Percentiles rank a stretch among this genome's conserved stretches.
Evolutionary conservation across 2,888 invertebrate species (phyloP).

Genomic region (Eupithecia subumbrata): DNA sequence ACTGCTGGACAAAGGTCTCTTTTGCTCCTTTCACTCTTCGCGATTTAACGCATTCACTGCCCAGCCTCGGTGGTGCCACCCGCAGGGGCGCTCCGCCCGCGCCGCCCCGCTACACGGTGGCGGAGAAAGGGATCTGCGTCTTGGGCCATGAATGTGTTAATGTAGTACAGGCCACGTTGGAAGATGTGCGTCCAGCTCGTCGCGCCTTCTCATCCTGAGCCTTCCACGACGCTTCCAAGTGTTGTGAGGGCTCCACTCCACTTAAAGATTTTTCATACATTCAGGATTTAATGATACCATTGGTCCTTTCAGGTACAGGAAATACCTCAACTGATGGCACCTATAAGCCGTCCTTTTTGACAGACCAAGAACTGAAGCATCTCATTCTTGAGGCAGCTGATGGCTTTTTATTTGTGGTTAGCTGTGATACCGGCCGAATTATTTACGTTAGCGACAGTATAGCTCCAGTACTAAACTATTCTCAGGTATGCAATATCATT

Average conservation of each 20-base stretch:
- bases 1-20: too few species aligned
- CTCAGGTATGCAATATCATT: constrained; percentile 86
- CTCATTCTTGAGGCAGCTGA: constrained; percentile 99
- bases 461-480: constrained; percentile 97
- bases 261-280: neutral
- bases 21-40: neutral
- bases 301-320: constrained; percentile 89
- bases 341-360: constrained; percentile 99
- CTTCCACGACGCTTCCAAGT: neutral
- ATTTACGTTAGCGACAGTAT: constrained; percentile 99
- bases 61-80: too few species aligned
- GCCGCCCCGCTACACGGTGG: too few species aligned
- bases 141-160: too few species aligned
- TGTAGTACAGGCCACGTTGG: neutral
- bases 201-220: neutral
- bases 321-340: constrained; percentile 98
- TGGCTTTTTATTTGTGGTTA: constrained; percentile 97
- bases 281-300: neutral
- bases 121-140: too few species aligned
- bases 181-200: neutral
- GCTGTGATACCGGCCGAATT: constrained; percentile 98
- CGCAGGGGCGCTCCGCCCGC: too few species aligned
- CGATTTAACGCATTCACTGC: too few species aligned
- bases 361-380: constrained; percentile 99
- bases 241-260: neutral